Conservation (phyloP, 2,797 vertebrate genomes). For the Pseudochaenichthys georgianus region DNA sequence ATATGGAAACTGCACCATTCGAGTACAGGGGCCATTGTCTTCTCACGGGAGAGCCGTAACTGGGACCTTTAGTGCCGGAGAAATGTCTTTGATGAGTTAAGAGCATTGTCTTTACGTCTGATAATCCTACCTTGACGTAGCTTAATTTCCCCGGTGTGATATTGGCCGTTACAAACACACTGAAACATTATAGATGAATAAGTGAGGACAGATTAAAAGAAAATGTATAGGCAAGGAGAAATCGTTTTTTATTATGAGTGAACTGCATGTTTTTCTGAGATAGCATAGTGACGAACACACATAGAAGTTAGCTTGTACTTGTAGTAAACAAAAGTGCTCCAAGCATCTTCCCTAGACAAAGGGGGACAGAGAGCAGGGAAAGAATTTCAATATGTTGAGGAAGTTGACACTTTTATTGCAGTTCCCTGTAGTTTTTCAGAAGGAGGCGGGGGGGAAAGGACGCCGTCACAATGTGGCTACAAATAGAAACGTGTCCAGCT, state of each 20-base stretch:
- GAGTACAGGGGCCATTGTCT: slow-evolving; percentile 72
- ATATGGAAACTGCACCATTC: slow-evolving; percentile 82
- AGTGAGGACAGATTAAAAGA: neutral
- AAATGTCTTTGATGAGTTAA: slow-evolving; percentile 32
- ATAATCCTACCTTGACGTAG: slow-evolving; percentile 5
- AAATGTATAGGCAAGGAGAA: neutral
- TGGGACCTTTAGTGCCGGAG: slow-evolving; percentile 39
- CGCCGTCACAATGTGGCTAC: slow-evolving; percentile 33
- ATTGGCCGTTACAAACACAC: neutral
- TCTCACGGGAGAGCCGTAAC: slow-evolving; percentile 45
- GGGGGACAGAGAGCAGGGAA: slow-evolving; percentile 43
- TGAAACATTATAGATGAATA: neutral
- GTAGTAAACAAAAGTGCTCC: slow-evolving; percentile 41
- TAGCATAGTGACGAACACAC: slow-evolving; percentile 13
- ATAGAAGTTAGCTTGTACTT: slow-evolving; percentile 28
- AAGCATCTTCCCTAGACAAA: slow-evolving; percentile 42
- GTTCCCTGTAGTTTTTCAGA: slow-evolving; percentile 46
- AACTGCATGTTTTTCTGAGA: slow-evolving; percentile 9
- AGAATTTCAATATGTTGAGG: slow-evolving; percentile 69
- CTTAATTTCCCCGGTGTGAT: slow-evolving; percentile 9
- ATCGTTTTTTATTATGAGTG: neutral
- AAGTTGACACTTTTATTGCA: slow-evolving; percentile 70
- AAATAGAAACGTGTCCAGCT: slow-evolving; percentile 20
- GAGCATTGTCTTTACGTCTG: neutral
- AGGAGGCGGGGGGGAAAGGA: slow-evolving; percentile 17